Base-by-base conservation (phyloP, 1,140 invertebrate species). In the Aphidius ervi region DNA sequence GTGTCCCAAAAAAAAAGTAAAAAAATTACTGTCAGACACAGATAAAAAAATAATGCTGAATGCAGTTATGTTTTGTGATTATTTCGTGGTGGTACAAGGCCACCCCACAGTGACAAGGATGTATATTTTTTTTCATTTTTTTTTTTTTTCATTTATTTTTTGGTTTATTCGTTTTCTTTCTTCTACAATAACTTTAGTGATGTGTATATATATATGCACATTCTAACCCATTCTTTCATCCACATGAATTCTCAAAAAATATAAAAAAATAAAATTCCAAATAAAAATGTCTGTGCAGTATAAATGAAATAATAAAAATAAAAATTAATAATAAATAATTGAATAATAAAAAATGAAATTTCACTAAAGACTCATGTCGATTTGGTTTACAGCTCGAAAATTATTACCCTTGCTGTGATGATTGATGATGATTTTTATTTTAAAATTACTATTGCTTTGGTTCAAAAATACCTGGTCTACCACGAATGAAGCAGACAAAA, bases 61-160 rank as follows among this genome's bases (percentile, higher is more conserved):
- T 31, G 23, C 67, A 55, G 62, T 68, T 67, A 68, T 68, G 68
- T 66, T 69, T 62, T 72, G 69, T 71, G 71, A 76, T 76, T 74
- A 76, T 74, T 74, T 74, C 61, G 67, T 69, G 64, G 52, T 62
- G 63, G 58, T 61, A 67, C 70, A 72, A 74, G 65, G 68, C 68
- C 72, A 67, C 67, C 67, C 67, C 64, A 67, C 58, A 58, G 62
- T 65, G 62, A 70, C 63, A 63, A 64, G 60, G 59, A 55, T 49
- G 42, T 55, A 16, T 55, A 16, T 41, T 20, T 10, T 46, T 23
- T 37, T 20, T 57, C 48, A 16, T 55, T 6, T 41, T 20, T 10
- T 46, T 23, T 37, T 20, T 57, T 65, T 67, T 45, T 52, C 46
- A 58, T 50, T 56, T 59, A 68, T 52, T 66, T 49, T 56, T 54